Evolutionary conservation across 2,113 vertebrate genomes (phyloP), one percentile per base, ranked within the genome.

Genomic region (Pterocles gutturalis): DNA sequence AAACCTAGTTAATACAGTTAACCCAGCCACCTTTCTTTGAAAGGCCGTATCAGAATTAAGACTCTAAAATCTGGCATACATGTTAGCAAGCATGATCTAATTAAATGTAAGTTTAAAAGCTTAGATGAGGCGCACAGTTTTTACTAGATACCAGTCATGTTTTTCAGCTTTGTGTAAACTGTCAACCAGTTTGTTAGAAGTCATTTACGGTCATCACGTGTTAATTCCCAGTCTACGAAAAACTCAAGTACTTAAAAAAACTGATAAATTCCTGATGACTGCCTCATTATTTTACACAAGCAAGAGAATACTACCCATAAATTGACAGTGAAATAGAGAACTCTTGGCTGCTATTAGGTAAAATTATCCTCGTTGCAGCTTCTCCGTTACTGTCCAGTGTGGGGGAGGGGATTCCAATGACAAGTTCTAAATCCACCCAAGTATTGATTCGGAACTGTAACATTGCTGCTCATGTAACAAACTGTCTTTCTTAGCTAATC

Each of bases 361-460:
- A 97, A 96, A 94, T 92, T 93, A 97, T 89, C 84, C 86, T 77
- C 61, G 65, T 82, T 81, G 70, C 5, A 0, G 58, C 66, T 91
- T 77, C 71, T 51, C 91, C 0, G 28, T 64, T 89, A 87, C 89
- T 83, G 77, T 53, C 81, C 91, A 33, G 16, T 1, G 1, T 15
- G 87, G 84, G 76, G 93, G 89, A 95, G 65, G 93, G 78, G 82
- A 86, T 7, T 58, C 84, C 87, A 88, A 38, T 79, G 93, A 45
- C 84, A 58, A 87, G 20, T 43, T 83, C 89, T 43, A 66, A 94
- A 97, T 60, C 24, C 81, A 84, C 41, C 61, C 75, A 41, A 80
- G 78, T 7, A 60, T 29, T 70, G 70, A 81, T 71, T 93, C 67
- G 82, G 84, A 95, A 86, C 55, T 81, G 83, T 43, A 73, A 61